These are phyloP conservation scores for Halichondria panicea DNA, from an alignment of 37 sponge, comb jelly and placozoan genomes.

Conservation along the genomic window DNA sequence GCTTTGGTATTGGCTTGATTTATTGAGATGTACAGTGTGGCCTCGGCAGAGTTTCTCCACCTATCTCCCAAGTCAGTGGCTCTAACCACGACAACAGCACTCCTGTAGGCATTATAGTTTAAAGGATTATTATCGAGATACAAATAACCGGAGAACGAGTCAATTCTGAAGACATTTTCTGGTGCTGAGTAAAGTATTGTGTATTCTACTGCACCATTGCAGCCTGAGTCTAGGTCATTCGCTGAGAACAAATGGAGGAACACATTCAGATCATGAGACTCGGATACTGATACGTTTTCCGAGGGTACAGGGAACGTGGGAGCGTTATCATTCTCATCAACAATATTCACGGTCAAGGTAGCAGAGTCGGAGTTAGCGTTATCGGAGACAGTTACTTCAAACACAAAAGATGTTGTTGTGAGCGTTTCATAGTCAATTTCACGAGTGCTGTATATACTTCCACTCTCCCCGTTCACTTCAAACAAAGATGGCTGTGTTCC, in stretches of 20 bases:
- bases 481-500: conserved; percentile 10
- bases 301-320: conserved; percentile 51
- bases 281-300: conserved; percentile 20
- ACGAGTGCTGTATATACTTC: conserved; percentile 23
- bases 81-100: conserved; percentile 41
- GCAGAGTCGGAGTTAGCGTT: neutral
- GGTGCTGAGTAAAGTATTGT: conserved; percentile 50
- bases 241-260: conserved; percentile 62
- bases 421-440: conserved; percentile 32
- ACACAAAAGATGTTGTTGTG: too few relatives aligned
- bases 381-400: too few relatives aligned
- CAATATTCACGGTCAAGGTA: conserved; percentile 30
- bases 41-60: conserved; percentile 13
- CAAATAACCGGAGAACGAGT: conserved; percentile 58
- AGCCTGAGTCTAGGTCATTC: conserved; percentile 46
- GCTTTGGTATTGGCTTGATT: conserved; percentile 38
- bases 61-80: conserved; percentile 42
- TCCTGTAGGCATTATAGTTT: conserved; percentile 46
- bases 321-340: conserved; percentile 49
- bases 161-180: conserved; percentile 35
- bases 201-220: conserved; percentile 56
- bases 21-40: conserved; percentile 35
- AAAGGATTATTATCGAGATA: conserved; percentile 38
- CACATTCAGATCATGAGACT: neutral
- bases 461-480: conserved; percentile 25